Evolutionary conservation across 2,797 vertebrate species (phyloP), one percentile per base, ranked within the genome.

Genomic region (Jordanella pulchra): DNA sequence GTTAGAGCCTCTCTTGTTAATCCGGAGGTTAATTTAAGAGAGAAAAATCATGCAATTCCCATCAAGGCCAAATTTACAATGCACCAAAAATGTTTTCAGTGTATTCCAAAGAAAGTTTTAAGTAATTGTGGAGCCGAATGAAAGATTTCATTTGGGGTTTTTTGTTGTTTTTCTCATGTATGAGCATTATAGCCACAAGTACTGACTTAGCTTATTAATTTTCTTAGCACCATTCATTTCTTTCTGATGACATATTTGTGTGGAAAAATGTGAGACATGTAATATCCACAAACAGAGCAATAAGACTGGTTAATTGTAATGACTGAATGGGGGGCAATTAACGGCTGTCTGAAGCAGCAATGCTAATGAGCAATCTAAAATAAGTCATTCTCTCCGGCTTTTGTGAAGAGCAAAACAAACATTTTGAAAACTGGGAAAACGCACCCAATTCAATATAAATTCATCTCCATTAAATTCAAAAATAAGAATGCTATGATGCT

Each of bases 61-160:
- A 65, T 64, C 53, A 72, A 73, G 77, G 55, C 67, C 73, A 74
- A 78, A 75, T 12, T 79, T 70, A 67, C 1, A 60, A 83, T 73
- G 76, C 53, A 68, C 76, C 78, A 78, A 81, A 83, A 85, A 84
- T 11, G 71, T 78, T 77, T 85, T 86, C 71, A 84, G 75, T 79
- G 45, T 83, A 91, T 88, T 89, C 73, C 0, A 5, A 77, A 86
- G 81, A 71, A 86, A 87, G 77, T 86, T 70, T 70, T 1, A 14
- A 79, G 73, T 89, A 71, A 77, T 65, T 80, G 74, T 74, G 64
- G 45, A 35, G 79, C 85, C 75, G 81, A 89, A 92, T 80, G 87
- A 93, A 91, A 89, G 75, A 86, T 89, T 85, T 88, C 55, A 84
- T 89, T 89, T 87, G 69, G 78, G 79, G 86, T 92, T 71, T 92